A percentile compares a stretch with the other conserved stretches of the same genome.
Conservation (phyloP, 2,888 invertebrate genomes). For the Drosophila prolongata region DNA sequence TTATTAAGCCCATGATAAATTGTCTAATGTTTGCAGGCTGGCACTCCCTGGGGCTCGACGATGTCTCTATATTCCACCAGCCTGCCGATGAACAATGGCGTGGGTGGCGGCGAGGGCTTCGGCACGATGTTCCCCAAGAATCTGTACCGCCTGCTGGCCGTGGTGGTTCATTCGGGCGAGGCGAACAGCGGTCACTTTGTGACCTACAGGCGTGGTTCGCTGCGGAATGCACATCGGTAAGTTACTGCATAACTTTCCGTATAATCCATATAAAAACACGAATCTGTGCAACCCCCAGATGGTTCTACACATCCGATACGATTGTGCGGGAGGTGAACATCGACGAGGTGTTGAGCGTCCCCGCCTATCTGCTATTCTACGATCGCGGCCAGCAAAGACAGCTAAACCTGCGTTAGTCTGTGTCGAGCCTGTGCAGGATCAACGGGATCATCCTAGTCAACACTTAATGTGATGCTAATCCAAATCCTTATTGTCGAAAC, state of each 20-base stretch:
- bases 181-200: conserved; percentile 97
- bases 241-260: not conserved
- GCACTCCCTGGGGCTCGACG: conserved; percentile 84
- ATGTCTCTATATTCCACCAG: conserved; percentile 84
- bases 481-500: conserved; percentile 18
- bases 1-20: no score
- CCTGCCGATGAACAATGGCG: conserved; percentile 80
- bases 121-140: conserved; percentile 86
- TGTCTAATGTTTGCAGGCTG: conserved; percentile 68
- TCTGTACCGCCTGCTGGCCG: conserved; percentile 92
- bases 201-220: conserved; percentile 92
- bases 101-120: conserved; percentile 76
- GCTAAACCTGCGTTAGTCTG: conserved; percentile 58
- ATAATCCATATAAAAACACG: not conserved
- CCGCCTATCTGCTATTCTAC: conserved; percentile 97
- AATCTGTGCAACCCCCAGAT: conserved; percentile 85
- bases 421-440: conserved; percentile 12
- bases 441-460: conserved; percentile 23
- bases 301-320: conserved; percentile 95
- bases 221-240: conserved; percentile 84
- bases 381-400: conserved; percentile 86
- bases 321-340: conserved; percentile 92
- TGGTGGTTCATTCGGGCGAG: conserved; percentile 95
- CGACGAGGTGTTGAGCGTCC: conserved; percentile 92
- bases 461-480: conserved; percentile 28